Evolutionary conservation across 2,888 invertebrate species (phyloP).

Genomic region (Sarcophaga subvicina): DNA sequence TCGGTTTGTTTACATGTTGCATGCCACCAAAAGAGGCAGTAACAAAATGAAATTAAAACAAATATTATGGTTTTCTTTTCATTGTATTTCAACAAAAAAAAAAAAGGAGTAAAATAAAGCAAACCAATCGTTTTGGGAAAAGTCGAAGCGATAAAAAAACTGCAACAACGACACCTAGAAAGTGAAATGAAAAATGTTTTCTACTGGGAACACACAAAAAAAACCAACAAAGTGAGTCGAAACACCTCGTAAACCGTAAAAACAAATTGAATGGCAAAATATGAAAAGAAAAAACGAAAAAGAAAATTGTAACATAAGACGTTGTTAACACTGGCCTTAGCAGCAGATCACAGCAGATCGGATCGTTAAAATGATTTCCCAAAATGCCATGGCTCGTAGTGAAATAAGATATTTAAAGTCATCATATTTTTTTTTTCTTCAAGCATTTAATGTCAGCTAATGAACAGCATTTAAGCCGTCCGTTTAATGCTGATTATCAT

Average conservation of each 20-base stretch:
- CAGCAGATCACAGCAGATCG: too few relatives aligned
- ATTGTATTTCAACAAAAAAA: background rate
- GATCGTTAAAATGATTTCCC: too few relatives aligned
- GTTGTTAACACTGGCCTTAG: too few relatives aligned
- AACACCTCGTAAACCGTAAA: background rate
- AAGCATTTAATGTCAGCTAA: too few relatives aligned
- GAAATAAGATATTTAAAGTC: too few relatives aligned
- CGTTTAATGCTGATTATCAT: too few relatives aligned
- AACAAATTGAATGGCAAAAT: background rate
- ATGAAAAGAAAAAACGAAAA: background rate
- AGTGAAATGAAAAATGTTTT: conserved; percentile 60
- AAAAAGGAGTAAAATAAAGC: conserved; percentile 15
- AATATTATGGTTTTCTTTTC: conserved; percentile 26
- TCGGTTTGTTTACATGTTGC: conserved; percentile 38
- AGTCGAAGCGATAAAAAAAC: background rate
- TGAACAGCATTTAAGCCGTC: too few relatives aligned
- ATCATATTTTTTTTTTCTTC: too few relatives aligned
- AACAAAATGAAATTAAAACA: conserved; percentile 54
- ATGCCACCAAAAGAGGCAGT: conserved; percentile 43
- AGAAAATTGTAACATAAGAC: too few relatives aligned
- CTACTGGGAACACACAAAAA: conserved; percentile 10
- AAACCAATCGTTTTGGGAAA: conserved; percentile 17
- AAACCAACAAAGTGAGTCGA: conserved; percentile 39
- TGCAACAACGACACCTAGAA: conserved; percentile 51
- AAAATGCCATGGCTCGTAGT: too few relatives aligned